phyloP scores from a whole-genome alignment of 1,140 invertebrate genomes.

The Coptotermes formosanus region DNA sequence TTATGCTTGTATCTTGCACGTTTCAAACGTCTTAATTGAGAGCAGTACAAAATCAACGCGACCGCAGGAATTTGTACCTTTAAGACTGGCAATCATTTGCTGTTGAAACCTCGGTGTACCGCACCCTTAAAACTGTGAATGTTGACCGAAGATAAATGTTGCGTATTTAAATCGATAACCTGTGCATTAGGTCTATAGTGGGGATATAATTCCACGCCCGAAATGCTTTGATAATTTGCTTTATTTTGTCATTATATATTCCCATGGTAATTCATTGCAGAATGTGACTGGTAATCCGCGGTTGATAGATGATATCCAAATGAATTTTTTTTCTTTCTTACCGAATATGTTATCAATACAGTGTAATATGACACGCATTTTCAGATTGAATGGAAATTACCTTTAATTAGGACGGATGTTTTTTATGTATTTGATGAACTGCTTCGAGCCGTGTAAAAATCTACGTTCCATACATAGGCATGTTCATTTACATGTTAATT shows the following conservation, averaged over 20 bases:
- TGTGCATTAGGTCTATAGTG: background rate
- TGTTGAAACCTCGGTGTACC: background rate
- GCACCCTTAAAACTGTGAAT: background rate
- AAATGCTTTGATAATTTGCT: background rate
- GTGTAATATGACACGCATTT: background rate
- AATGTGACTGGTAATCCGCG: background rate
- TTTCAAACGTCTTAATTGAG: too few species aligned
- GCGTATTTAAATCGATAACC: background rate
- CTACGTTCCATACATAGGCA: background rate
- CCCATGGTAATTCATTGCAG: background rate
- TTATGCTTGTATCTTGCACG: too few species aligned
- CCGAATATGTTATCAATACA: background rate
- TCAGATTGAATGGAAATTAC: background rate
- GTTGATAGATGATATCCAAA: background rate
- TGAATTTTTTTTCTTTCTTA: background rate
- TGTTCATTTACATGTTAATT: background rate
- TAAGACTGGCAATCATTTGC: too few species aligned
- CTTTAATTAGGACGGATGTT: background rate
- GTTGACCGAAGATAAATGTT: background rate
- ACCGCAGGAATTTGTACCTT: too few species aligned
- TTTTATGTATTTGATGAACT: background rate
- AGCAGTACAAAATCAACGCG: too few species aligned
- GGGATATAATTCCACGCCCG: background rate
- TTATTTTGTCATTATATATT: background rate
- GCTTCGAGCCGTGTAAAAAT: background rate